Evolutionary conservation across 2,797 vertebrate species (phyloP).

Genomic region (Darevskia mixta): DNA sequence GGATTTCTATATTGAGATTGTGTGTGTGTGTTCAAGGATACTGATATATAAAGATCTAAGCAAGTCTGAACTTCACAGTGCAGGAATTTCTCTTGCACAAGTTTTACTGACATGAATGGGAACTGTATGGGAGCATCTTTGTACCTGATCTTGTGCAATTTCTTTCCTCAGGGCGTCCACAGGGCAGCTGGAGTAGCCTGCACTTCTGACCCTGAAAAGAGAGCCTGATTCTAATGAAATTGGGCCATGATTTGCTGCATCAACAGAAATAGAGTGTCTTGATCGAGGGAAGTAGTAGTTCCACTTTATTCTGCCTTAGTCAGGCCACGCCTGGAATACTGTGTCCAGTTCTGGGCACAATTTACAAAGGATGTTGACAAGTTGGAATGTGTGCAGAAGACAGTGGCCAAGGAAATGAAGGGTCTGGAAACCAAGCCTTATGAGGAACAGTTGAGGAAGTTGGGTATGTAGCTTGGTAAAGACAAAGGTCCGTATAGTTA

Average conservation of each 20-base stretch:
- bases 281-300: background rate
- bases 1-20: background rate
- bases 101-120: background rate
- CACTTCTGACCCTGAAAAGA: background rate
- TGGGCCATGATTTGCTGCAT: background rate
- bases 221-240: background rate
- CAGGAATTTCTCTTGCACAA: background rate
- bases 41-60: background rate
- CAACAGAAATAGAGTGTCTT: background rate
- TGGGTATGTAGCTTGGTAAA: too few relatives aligned
- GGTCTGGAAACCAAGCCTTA: too few relatives aligned
- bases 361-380: too few relatives aligned
- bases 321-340: too few relatives aligned
- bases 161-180: background rate
- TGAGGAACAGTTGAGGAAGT: too few relatives aligned
- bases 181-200: background rate
- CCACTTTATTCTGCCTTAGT: background rate
- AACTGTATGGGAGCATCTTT: background rate
- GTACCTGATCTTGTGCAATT: background rate
- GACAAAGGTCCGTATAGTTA: too few relatives aligned
- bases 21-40: background rate
- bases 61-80: background rate
- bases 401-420: too few relatives aligned
- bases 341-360: too few relatives aligned
- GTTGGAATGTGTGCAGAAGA: too few relatives aligned